These are phyloP conservation scores for Drosophila lacteicornis DNA, from an alignment of 1,140 invertebrate species.

Conservation along the genomic window DNA sequence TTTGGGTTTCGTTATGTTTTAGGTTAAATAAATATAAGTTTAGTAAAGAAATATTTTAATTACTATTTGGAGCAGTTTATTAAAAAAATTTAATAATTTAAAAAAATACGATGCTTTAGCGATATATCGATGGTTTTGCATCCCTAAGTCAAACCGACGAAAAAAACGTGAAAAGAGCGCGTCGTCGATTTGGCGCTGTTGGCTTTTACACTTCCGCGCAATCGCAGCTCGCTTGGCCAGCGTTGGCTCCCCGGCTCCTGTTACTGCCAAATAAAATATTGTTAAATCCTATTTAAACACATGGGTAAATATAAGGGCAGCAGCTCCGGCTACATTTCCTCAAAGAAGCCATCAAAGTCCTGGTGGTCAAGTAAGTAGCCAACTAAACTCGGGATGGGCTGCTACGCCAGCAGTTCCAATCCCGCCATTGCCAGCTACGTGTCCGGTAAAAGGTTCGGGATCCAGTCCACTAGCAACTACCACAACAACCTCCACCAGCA, in stretches of 20 bases:
- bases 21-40: no score
- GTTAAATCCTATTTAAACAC: neutral
- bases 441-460: slow-evolving; percentile 23
- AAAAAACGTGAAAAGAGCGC: slow-evolving; percentile 18
- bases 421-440: neutral
- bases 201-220: slow-evolving; percentile 20
- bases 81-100: no score
- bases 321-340: slow-evolving; percentile 33
- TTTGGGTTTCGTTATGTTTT: no score
- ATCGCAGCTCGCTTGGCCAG: slow-evolving; percentile 7
- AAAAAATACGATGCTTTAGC: no score
- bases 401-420: neutral
- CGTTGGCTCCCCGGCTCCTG: neutral
- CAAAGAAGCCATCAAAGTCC: slow-evolving; percentile 34
- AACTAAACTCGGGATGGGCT: neutral
- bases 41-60: no score
- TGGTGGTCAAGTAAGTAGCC: slow-evolving; percentile 63
- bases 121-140: no score
- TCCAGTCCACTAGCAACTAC: neutral
- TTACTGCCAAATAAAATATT: slow-evolving; percentile 1
- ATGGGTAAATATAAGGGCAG: slow-evolving; percentile 22
- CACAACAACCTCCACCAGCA: slow-evolving; percentile 2
- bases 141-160: no score
- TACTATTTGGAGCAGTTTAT: no score
- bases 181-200: slow-evolving; percentile 5